Base-by-base conservation (phyloP, 2,113 vertebrate species). In the Dendrocopos noguchii region DNA sequence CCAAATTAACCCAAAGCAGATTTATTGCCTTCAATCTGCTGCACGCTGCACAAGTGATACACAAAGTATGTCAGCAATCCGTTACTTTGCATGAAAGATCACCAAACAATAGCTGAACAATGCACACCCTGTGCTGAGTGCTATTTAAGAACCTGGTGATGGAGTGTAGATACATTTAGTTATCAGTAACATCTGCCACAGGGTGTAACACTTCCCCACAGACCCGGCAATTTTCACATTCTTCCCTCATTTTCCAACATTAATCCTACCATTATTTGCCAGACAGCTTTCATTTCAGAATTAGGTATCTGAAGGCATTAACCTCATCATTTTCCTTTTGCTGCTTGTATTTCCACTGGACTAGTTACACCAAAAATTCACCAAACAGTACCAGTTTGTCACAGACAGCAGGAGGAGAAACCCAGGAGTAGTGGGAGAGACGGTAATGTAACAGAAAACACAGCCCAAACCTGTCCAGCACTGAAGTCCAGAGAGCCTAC, bases 11-110 rank as follows among this genome's bases (percentile, higher is more conserved):
- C 60, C 36, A 85, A 71, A 44, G 71, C 67, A 93, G 88, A 93
- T 84, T 84, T 81, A 39, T 71, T 92, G 75, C 50, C 59, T 64
- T 84, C n/a, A 47, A 85, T 50, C 82, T 78, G 68, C 89, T 83
- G 56, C 72, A 67, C 56, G 67, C 70, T 44, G 52, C 53, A 94
- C 39, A 56, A 59, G 25, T 71, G 56, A 85, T 10, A 82, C 6
- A 87, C 28, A 21, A 10, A 59, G 56, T 46, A 65, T 47, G 59
- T 60, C 39, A 80, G 22, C 8, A 46, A 63, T 74, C 85, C 22
- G 66, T 73, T 76, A 12, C 29, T 66, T 92, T 84, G 46, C 33
- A 91, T 15, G 78, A 52, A 73, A 90, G 88, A 59, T 46, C 65
- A 90, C 61, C 31, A 76, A 34, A 60, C 73, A 52, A 18, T 4